phyloP scores from a whole-genome alignment of 2,888 invertebrate genomes.

The Agonopterix alstromeriana region DNA sequence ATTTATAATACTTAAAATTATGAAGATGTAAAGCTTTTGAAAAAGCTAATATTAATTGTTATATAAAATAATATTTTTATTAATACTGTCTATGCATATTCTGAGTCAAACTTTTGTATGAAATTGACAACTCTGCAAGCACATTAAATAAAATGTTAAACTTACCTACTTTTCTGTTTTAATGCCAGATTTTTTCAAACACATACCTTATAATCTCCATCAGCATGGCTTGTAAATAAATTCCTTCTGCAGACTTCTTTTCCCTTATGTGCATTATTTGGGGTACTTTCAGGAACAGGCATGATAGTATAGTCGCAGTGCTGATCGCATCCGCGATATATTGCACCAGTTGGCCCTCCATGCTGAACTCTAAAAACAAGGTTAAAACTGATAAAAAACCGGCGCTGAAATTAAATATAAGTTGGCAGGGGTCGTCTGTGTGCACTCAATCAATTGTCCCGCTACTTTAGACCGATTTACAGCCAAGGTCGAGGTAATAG shows the following conservation, averaged over 20 bases:
- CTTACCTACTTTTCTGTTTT: not conserved
- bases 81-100: too few relatives aligned
- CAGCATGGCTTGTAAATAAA: constrained; percentile 79
- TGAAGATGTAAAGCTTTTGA: too few relatives aligned
- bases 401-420: constrained; percentile 5
- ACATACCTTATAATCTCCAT: constrained; percentile 83
- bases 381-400: not conserved
- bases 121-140: too few relatives aligned
- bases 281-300: constrained; percentile 87
- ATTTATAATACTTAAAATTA: too few relatives aligned
- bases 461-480: constrained; percentile 22
- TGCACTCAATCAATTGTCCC: constrained; percentile 26
- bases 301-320: constrained; percentile 85
- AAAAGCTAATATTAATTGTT: too few relatives aligned
- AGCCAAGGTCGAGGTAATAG: constrained; percentile 22
- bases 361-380: constrained; percentile 14
- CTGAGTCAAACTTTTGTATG: too few relatives aligned
- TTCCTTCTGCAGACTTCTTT: constrained; percentile 81
- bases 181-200: not conserved
- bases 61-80: too few relatives aligned
- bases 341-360: constrained; percentile 26
- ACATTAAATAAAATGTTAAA: not conserved
- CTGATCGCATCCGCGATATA: constrained; percentile 69
- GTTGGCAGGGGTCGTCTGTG: constrained; percentile 21
- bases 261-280: constrained; percentile 83